Conservation (phyloP, 35 echinoderm and acorn worm species). For the Patiria miniata region DNA sequence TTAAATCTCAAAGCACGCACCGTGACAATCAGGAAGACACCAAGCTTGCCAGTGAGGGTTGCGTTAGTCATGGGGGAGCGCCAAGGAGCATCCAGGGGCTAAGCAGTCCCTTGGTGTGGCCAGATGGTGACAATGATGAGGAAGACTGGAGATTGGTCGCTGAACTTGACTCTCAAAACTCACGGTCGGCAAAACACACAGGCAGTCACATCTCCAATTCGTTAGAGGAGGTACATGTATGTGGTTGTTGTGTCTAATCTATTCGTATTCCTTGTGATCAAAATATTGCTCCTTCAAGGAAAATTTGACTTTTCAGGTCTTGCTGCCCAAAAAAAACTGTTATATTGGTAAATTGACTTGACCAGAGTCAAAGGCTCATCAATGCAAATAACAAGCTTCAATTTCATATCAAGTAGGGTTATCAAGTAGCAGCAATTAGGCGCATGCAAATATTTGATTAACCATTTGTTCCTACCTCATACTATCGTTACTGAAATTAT, state of each 20-base stretch:
- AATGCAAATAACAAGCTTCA: no score
- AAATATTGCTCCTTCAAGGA: neutral
- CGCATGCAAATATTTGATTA: no score
- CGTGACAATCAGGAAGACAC: neutral
- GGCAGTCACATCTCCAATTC: neutral
- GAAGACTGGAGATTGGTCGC: neutral
- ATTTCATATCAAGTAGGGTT: no score
- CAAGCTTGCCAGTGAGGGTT: neutral
- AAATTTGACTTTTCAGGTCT: neutral
- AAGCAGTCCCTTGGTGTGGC: slow-evolving; percentile 16
- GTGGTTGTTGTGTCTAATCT: neutral
- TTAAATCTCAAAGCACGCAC: no score
- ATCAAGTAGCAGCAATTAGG: no score
- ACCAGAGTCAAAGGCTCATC: no score
- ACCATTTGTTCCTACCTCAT: no score
- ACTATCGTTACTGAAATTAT: no score
- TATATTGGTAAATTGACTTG: no score
- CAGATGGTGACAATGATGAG: neutral
- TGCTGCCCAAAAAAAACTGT: no score
- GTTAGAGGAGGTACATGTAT: neutral
- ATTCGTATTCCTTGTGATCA: neutral
- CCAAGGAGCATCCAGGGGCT: neutral
- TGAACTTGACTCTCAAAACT: neutral
- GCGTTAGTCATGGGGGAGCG: neutral
- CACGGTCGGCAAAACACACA: neutral